Evolutionary conservation across 2,113 vertebrate genomes (phyloP), one percentile per base, ranked within the genome.

Genomic region (Malaclemys terrapin): DNA sequence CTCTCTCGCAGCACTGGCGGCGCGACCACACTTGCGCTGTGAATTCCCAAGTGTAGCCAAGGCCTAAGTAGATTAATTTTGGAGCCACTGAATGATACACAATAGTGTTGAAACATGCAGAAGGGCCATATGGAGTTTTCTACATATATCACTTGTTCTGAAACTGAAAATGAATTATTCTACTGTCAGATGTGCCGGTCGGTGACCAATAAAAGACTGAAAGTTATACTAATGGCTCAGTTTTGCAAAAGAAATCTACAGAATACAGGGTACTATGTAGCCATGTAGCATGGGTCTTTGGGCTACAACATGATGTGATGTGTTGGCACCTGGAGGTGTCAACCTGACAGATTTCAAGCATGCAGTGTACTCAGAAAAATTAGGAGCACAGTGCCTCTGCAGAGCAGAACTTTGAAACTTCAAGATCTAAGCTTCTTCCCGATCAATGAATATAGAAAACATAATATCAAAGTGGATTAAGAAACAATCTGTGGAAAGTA

Each of bases 401-500:
- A 53, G 89, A 85, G 19, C 31, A 42, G 25, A 12, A 80, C 75
- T 10, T 38, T 10, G 35, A 27, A 76, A 76, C 38, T 4, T 47
- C 24, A 76, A 76, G 24, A 76, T 76, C 94, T 85, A 54, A 89
- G 82, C 75, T 85, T 85, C 42, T 84, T 49, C 42, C 69, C 10
- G 29, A 42, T 96, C 78, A 56, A 29, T 89, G 85, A 92, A 38
- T 57, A 50, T 4, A 90, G 82, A 72, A 89, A 95, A 24, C 65
- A 91, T 84, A 91, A 82, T 85, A 87, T 91, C 84, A 84, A 82
- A 92, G 85, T 50, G 91, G 92, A 65, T 92, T 82, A 87, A 93
- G 82, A 91, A 96, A 84, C 84, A 80, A 54, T 91, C 91, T 93
- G 76, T 94, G 62, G 91, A 53, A 94, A 69, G 90, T 91, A 88